Evolutionary conservation across 2,888 invertebrate genomes (phyloP), one percentile per base, ranked within the genome.

Genomic region (Pedicia rivosa): DNA sequence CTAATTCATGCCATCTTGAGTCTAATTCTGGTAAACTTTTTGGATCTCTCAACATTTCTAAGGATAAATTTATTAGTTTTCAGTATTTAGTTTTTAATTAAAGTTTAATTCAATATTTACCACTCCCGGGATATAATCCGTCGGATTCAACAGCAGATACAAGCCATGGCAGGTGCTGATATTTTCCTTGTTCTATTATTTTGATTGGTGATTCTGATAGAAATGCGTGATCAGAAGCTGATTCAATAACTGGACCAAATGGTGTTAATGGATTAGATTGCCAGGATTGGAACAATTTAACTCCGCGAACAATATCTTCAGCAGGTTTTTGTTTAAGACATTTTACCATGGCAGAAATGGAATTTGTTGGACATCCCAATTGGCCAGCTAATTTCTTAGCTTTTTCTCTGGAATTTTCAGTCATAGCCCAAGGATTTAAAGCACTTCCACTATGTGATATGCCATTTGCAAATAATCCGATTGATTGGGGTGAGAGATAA

Each of bases 371-470:
- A 46, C 82, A 83, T 13, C 78, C 75, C 10, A 81, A 59, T 10
- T 67, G 52, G 8, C 58, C 54, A 0, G 74, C 75, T 27, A 82
- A 50, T 38, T 68, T 63, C 41, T 64, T 62, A 1, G 80, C 68
- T 45, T 77, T 77, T 45, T 71, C 67, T 2, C 63, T 58, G 0
- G 73, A 65, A 19, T 67, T 67, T 46, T 68, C 64, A 2, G 66
- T 60, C 36, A 73, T 60, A 0, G 72, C 62, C 72, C 72, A 74
- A 1, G 74, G 67, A 38, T 70, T 63, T 12, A 81, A 62, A 0
- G 76, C 70, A 2, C 71, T 66, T 0, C 83, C 83, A 48, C 83
- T 82, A 51, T 71, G 68, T 0, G 79, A 78, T 36, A 77, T 70
- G 8, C 74, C 78, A 17, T 68, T 59, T 42, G 66, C 54, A 50